Percentiles rank a stretch among this genome's conserved stretches.
Conservation (phyloP, 2,888 invertebrate genomes). For the Stegophylla sp. region DNA sequence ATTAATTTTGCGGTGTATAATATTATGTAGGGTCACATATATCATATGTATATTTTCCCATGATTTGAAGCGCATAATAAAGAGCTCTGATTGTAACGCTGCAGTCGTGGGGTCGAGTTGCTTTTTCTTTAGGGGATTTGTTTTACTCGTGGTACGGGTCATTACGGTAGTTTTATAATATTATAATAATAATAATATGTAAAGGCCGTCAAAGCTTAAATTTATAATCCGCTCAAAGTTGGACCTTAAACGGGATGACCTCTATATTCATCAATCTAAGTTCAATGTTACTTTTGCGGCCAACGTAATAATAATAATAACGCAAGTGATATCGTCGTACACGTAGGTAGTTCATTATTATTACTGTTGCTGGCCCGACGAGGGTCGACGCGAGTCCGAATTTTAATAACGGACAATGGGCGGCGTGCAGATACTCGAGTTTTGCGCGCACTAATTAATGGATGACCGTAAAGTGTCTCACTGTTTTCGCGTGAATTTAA, state of each 20-base stretch:
- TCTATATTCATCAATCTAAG: neutral
- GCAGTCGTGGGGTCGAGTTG: too few species aligned
- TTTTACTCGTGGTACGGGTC: neutral
- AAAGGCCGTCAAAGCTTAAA: too few species aligned
- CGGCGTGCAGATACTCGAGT: neutral
- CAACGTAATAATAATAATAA: neutral
- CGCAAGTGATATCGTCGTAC: too few species aligned
- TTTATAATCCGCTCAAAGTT: too few species aligned
- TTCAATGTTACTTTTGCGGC: conserved; percentile 6
- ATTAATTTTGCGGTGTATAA: too few species aligned
- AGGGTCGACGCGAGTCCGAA: neutral
- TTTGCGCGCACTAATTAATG: neutral
- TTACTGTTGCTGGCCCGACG: neutral
- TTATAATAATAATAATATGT: neutral
- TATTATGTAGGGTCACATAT: too few species aligned
- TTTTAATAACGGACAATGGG: neutral
- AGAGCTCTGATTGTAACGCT: neutral
- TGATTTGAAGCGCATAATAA: too few species aligned
- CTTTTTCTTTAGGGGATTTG: too few species aligned
- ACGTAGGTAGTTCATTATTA: too few species aligned
- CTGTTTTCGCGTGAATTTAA: neutral
- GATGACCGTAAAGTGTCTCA: conserved; percentile 18
- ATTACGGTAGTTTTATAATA: neutral
- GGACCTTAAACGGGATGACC: neutral
- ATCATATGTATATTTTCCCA: too few species aligned